phyloP scores from a whole-genome alignment of 2,888 invertebrate genomes.

The Exephanes ischioxanthus region DNA sequence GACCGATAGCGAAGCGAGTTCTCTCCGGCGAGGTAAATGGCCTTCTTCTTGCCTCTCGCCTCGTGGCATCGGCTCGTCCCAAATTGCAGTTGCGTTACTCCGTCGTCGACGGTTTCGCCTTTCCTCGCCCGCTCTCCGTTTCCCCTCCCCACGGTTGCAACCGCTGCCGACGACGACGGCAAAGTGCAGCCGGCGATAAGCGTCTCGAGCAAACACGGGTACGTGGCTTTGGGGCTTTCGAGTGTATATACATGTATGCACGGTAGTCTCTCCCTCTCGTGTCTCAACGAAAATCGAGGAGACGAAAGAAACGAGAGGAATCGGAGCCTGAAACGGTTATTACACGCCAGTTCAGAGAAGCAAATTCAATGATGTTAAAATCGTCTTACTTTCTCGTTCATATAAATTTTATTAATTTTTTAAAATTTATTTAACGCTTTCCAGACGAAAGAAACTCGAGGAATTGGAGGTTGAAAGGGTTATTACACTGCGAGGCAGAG shows the following conservation, averaged over 20 bases:
- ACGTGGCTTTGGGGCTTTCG: constrained; percentile 59
- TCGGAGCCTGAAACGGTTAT: not conserved
- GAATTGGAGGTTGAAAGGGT: not conserved
- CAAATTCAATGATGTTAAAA: too few relatives aligned
- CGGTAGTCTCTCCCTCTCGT: not conserved
- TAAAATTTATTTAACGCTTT: not conserved
- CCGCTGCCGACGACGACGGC: constrained; percentile 63
- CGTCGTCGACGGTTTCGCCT: constrained; percentile 55
- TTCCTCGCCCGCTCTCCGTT: constrained; percentile 57
- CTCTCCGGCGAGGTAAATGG: constrained; percentile 74
- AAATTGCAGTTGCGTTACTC: constrained; percentile 58
- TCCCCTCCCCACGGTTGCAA: constrained; percentile 51
- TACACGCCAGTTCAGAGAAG: too few relatives aligned
- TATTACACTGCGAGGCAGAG: constrained; percentile 1
- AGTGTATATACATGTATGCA: not conserved
- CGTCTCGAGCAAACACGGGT: constrained; percentile 67
- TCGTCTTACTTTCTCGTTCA: too few relatives aligned
- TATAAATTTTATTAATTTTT: too few relatives aligned
- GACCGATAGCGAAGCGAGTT: constrained; percentile 74
- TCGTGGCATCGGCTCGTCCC: constrained; percentile 49
- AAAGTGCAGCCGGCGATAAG: constrained; percentile 81
- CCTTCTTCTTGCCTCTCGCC: constrained; percentile 68
- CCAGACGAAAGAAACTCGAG: constrained; percentile 56
- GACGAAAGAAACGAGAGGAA: constrained; percentile 54
- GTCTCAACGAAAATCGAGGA: constrained; percentile 35